Conservation (phyloP, 2,888 invertebrate species). For the Drosophila nr. perissopoda region DNA sequence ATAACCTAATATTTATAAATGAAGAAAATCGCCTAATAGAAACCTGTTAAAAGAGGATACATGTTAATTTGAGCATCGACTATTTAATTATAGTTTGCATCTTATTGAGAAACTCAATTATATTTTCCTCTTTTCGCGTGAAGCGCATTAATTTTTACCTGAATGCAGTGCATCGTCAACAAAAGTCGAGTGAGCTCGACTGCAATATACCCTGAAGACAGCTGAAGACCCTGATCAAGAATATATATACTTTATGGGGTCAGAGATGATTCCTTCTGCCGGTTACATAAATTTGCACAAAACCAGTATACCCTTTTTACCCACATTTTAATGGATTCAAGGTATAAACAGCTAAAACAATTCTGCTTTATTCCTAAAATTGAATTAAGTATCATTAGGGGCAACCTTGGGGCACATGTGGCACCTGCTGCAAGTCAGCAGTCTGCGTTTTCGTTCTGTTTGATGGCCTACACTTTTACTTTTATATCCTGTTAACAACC, state of each 20-base stretch:
- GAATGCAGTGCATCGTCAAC: constrained; percentile 11
- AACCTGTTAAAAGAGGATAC: background rate
- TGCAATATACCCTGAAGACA: too few relatives aligned
- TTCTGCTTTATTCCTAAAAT: constrained; percentile 31
- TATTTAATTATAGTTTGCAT: background rate
- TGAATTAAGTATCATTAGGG: constrained; percentile 47
- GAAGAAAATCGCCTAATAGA: constrained; percentile 1
- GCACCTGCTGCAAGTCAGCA: constrained; percentile 45
- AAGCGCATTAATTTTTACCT: constrained; percentile 2
- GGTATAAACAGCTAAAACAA: background rate
- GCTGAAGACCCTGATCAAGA: too few relatives aligned
- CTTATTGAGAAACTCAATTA: background rate
- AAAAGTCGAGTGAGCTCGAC: too few relatives aligned
- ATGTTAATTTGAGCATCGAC: background rate
- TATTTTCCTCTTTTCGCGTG: background rate
- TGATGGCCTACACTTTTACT: constrained; percentile 69
- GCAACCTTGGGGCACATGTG: constrained; percentile 14
- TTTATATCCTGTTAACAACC: constrained; percentile 80
- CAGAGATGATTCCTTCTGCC: too few relatives aligned
- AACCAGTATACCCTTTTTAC: too few relatives aligned
- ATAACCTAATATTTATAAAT: constrained; percentile 5
- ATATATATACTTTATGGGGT: too few relatives aligned
- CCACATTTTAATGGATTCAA: too few relatives aligned
- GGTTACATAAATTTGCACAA: too few relatives aligned
- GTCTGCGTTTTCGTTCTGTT: constrained; percentile 20